A percentile compares a stretch with the other conserved stretches of the same genome.
Conservation (phyloP, 2,888 invertebrate genomes). For the Pammene aurita region DNA sequence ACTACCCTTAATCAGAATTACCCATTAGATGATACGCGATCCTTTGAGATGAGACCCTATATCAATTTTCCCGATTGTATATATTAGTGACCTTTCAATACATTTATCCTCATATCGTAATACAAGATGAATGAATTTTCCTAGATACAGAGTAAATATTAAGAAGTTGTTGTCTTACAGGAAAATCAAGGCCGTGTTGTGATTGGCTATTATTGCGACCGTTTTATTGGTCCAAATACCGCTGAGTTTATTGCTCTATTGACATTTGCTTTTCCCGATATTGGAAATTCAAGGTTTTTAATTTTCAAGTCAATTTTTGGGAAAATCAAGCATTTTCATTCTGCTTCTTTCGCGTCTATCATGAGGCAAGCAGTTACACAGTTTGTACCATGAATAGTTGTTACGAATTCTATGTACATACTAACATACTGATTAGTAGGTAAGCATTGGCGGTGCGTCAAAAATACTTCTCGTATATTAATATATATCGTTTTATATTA, state of each 20-base stretch:
- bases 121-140: not conserved
- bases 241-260: constrained; percentile 25
- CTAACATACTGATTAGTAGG: too few species aligned
- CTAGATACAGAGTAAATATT: constrained; percentile 16
- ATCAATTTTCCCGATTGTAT: not conserved
- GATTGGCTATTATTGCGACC: constrained; percentile 30
- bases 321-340: too few species aligned
- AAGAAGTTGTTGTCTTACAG: constrained; percentile 22
- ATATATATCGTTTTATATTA: too few species aligned
- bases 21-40: not conserved
- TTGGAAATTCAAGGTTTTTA: constrained; percentile 6
- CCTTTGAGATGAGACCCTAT: not conserved
- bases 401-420: too few species aligned
- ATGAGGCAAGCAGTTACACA: not conserved
- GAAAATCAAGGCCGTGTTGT: constrained; percentile 20
- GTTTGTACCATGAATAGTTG: too few species aligned
- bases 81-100: not conserved
- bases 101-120: constrained; percentile 2
- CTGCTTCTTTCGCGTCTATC: not conserved
- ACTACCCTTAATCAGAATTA: not conserved
- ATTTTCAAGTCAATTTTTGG: too few species aligned
- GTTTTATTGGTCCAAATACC: constrained; percentile 33
- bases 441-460: too few species aligned
- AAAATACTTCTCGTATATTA: too few species aligned
- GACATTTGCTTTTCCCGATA: constrained; percentile 23